Evolutionary conservation across 2,797 vertebrate genomes (phyloP).

Genomic region (Pseudochirops corinnae): DNA sequence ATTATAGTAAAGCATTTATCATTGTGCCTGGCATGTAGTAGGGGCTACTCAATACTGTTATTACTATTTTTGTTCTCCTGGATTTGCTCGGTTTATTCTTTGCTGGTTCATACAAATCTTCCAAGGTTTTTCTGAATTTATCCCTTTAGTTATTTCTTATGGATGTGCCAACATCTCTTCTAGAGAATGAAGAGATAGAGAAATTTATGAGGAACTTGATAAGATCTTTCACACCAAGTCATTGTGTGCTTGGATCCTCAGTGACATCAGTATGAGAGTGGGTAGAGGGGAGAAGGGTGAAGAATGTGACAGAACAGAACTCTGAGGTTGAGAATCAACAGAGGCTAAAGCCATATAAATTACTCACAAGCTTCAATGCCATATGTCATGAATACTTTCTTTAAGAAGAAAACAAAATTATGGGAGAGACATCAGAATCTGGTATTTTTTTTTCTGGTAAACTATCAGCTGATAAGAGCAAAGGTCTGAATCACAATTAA

Average conservation of each 20-base stretch:
- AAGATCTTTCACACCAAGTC: background rate
- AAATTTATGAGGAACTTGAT: background rate
- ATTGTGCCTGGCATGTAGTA: background rate
- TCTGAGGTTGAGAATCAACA: background rate
- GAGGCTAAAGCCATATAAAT: background rate
- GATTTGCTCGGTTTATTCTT: background rate
- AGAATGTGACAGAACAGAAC: background rate
- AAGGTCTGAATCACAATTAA: background rate
- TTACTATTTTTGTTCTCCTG: background rate
- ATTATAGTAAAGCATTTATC: background rate
- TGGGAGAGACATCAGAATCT: background rate
- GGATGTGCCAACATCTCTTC: background rate
- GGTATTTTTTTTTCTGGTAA: background rate
- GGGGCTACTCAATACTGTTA: background rate
- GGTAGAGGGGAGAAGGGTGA: background rate
- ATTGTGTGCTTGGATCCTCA: background rate
- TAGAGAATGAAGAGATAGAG: background rate
- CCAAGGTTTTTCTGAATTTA: background rate
- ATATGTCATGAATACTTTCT: background rate
- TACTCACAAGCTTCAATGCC: background rate
- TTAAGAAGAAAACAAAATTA: background rate
- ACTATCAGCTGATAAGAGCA: background rate
- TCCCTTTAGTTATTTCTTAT: background rate
- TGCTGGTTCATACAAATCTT: background rate
- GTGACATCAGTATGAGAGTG: background rate